phyloP scores from a whole-genome alignment of 2,113 vertebrate species.

The Dipodomys ordii region DNA sequence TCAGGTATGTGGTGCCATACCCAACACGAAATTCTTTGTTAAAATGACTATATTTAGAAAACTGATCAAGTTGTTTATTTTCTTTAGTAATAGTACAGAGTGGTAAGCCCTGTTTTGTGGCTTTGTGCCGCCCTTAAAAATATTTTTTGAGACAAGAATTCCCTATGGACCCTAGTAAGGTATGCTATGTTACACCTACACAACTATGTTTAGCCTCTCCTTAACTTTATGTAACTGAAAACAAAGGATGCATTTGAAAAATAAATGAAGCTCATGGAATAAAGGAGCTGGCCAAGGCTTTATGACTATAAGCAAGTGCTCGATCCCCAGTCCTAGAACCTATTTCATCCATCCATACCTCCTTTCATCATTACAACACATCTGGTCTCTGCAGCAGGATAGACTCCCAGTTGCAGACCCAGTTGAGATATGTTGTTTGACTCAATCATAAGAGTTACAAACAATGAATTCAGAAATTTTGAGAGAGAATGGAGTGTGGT shows the following conservation, averaged over 20 bases:
- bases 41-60: constrained; percentile 45
- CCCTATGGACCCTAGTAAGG: not conserved
- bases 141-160: not conserved
- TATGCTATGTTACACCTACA: no score
- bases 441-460: not conserved
- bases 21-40: not conserved
- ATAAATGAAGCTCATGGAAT: constrained; percentile 44
- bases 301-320: no score
- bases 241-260: constrained; percentile 41
- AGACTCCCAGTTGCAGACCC: not conserved
- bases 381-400: not conserved
- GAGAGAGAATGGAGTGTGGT: not conserved
- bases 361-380: no score
- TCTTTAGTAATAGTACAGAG: not conserved
- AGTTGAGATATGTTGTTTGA: constrained; percentile 21
- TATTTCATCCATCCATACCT: no score
- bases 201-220: not conserved
- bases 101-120: not conserved
- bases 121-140: not conserved
- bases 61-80: not conserved
- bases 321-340: no score
- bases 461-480: constrained; percentile 17
- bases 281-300: not conserved
- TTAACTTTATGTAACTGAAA: constrained; percentile 55
- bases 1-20: not conserved